phyloP scores from a whole-genome alignment of 2,797 vertebrate genomes.

The Phrynocephalus vlangalii region DNA sequence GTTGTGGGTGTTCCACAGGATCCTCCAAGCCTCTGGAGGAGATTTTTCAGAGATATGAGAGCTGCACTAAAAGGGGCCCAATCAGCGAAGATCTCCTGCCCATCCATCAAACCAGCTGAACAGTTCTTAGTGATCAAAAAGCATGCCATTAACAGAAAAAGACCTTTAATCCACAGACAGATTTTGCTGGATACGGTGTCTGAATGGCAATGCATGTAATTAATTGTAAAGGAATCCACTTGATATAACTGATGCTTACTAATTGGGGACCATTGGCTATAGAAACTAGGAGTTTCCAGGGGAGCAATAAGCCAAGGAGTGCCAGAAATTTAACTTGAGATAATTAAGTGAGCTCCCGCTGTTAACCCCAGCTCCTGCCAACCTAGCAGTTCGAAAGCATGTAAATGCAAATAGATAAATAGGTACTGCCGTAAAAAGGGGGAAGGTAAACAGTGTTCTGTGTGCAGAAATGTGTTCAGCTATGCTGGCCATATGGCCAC shows the following conservation, averaged over 20 bases:
- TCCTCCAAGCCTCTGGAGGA: not conserved
- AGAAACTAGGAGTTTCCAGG: not conserved
- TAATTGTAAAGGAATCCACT: not conserved
- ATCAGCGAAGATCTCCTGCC: not conserved
- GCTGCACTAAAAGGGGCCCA: not conserved
- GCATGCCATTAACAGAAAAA: not conserved
- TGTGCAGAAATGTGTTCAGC: too few relatives aligned
- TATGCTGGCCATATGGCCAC: too few relatives aligned
- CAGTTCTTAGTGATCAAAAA: not conserved
- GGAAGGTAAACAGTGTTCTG: too few relatives aligned
- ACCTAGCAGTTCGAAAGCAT: too few relatives aligned
- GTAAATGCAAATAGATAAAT: too few relatives aligned
- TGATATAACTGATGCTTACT: not conserved
- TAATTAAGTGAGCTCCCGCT: not conserved
- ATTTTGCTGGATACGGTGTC: not conserved
- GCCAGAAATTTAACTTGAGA: not conserved
- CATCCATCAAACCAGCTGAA: not conserved
- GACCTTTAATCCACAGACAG: not conserved
- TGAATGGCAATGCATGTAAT: not conserved
- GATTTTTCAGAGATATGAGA: not conserved
- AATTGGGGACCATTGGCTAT: not conserved
- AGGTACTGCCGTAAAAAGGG: too few relatives aligned
- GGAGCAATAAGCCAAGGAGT: not conserved
- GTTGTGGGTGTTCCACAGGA: not conserved
- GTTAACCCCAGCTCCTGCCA: too few relatives aligned